Percentiles rank a stretch among this genome's conserved stretches.
Evolutionary conservation across 2,113 vertebrate species (phyloP).

Genomic region (Philantomba maxwellii): DNA sequence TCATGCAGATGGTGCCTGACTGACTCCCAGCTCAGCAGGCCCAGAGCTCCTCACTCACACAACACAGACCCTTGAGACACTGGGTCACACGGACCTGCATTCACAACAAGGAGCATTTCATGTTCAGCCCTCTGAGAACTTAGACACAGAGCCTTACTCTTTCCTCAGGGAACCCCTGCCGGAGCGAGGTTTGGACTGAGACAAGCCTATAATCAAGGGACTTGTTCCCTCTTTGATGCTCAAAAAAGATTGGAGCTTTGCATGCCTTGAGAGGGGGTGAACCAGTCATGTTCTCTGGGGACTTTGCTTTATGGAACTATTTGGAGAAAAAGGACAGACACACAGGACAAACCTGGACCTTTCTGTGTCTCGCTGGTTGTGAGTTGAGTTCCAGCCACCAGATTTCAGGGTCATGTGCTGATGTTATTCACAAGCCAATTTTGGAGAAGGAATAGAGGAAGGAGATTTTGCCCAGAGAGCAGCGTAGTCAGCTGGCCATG

Average conservation of each 20-base stretch:
- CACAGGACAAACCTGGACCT: rapidly evolving
- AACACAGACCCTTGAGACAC: background rate
- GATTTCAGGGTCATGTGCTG: background rate
- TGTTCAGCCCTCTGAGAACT: background rate
- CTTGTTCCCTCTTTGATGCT: background rate
- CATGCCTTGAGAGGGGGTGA: background rate
- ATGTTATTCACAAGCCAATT: background rate
- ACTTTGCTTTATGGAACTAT: background rate
- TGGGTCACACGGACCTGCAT: background rate
- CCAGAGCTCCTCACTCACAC: background rate
- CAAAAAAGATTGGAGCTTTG: background rate
- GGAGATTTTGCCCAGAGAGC: background rate
- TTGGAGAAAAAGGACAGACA: background rate
- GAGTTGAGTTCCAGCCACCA: background rate
- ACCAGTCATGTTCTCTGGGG: background rate
- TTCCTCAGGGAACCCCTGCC: background rate
- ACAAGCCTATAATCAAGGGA: background rate
- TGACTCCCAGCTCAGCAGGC: background rate
- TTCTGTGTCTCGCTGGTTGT: background rate
- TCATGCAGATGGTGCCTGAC: background rate
- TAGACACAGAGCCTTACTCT: rapidly evolving
- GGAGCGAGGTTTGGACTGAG: background rate
- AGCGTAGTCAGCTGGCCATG: rapidly evolving
- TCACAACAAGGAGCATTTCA: background rate
- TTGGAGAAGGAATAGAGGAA: background rate